Conservation (phyloP, 92 coral and sea anemone genomes). For the Meandrina meandrites region DNA sequence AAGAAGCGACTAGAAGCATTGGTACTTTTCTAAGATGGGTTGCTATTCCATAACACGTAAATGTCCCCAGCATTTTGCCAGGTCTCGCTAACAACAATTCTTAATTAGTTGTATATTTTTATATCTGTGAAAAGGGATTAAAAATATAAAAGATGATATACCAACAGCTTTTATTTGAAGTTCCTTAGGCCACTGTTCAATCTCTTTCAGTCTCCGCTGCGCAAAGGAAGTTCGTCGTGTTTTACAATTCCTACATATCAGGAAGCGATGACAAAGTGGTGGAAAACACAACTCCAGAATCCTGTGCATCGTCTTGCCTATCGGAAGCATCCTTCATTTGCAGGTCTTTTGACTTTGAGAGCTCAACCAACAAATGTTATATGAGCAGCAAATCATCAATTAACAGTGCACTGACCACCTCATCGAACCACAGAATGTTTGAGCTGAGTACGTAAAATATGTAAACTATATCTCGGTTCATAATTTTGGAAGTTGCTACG, state of each 20-base stretch:
- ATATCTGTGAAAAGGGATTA: too few relatives aligned
- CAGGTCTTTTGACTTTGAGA: slow-evolving; percentile 87
- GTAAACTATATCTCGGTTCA: too few relatives aligned
- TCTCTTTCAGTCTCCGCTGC: slow-evolving; percentile 54
- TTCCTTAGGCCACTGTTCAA: not conserved
- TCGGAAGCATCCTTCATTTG: slow-evolving; percentile 68
- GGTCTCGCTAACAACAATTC: too few relatives aligned
- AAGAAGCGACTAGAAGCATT: too few relatives aligned
- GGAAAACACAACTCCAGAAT: slow-evolving; percentile 57
- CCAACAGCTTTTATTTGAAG: too few relatives aligned
- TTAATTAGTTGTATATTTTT: too few relatives aligned
- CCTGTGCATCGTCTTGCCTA: slow-evolving; percentile 70
- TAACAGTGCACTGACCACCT: slow-evolving; percentile 37
- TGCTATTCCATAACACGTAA: too few relatives aligned
- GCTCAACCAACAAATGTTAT: slow-evolving; percentile 58
- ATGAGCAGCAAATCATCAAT: slow-evolving; percentile 69
- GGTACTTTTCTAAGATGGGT: too few relatives aligned
- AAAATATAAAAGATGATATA: too few relatives aligned
- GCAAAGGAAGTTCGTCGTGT: slow-evolving; percentile 37
- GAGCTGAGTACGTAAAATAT: slow-evolving; percentile 69
- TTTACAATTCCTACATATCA: slow-evolving; percentile 67
- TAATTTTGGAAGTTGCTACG: too few relatives aligned
- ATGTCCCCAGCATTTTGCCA: too few relatives aligned
- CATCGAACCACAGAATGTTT: slow-evolving; percentile 51
- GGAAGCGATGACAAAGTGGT: slow-evolving; percentile 43